Evolutionary conservation across 1,140 invertebrate genomes (phyloP), one percentile per base, ranked within the genome.

Genomic region (Chironomus tepperi): DNA sequence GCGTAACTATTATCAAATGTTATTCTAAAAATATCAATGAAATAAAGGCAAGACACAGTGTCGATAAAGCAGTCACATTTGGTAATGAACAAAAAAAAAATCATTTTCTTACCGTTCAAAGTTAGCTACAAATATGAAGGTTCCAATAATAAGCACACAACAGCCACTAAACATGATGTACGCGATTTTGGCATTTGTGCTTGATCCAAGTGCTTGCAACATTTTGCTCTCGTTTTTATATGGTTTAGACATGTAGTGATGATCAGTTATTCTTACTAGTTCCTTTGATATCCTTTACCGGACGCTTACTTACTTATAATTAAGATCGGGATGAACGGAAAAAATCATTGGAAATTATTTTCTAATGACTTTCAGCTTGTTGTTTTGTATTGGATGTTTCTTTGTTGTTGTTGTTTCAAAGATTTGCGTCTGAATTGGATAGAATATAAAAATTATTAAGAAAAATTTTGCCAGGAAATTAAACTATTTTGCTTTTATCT

Each of bases 1-100:
- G 88, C 84, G 77, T 89, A 90, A 43, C 87, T 90, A 74, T 89
- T 90, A 85, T 92, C 90, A 78, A 90, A 87, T 78, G 88, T 86
- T 67, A 86, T 86, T 79, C 89, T 89, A 57, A 57, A 57, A 57
- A 57, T 57, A 57, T 34, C 12, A 57, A 78, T 9, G 80, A 77
- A 47, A 81, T 1, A 5, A 34, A 34, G 24, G 24, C 1, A 34
- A 34, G 1, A 34, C 0, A 57, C 9, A 75, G 73, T 47, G 12
- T 6, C 73, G 3, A 57, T 42, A 78, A 77, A 12, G 73, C 24
- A 2, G 19, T 42, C 73, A 43, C 42, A 15, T 57, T 15, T 43
- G 19, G 43, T 15, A 19, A 12, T 34, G 21, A 9, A n/a, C n/a
- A n/a, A n/a, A 16, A 47, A 75, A 42, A 73, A 12, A 42, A 18